A percentile compares a stretch with the other conserved stretches of the same genome.
These are phyloP conservation scores for Gymnothorax reevesii DNA, from an alignment of 2,797 vertebrate genomes.

Conservation along the genomic window DNA sequence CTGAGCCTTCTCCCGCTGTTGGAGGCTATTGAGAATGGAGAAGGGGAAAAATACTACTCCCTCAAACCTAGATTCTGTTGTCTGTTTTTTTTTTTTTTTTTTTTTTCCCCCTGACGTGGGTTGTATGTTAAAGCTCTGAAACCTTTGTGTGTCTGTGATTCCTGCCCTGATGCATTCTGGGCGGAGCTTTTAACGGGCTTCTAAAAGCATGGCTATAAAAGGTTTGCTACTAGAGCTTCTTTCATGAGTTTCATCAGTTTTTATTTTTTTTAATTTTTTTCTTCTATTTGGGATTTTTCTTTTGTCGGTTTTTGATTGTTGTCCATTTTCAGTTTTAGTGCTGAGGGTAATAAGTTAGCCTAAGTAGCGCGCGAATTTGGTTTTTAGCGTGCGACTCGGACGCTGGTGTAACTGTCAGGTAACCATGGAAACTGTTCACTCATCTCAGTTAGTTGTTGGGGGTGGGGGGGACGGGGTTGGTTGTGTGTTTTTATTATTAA, in stretches of 20 bases:
- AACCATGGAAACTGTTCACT: background rate
- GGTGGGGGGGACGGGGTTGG: constrained; percentile 56
- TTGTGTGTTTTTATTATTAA: constrained; percentile 61
- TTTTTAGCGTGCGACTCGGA: constrained; percentile 3
- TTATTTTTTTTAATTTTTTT: too few species aligned
- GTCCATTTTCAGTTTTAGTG: constrained; percentile 37
- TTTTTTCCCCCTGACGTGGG: constrained; percentile 63
- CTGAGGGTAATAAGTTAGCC: constrained; percentile 23
- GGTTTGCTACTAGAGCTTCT: constrained; percentile 71
- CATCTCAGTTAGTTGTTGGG: constrained; percentile 34
- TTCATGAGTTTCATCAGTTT: constrained; percentile 55
- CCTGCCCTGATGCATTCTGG: constrained; percentile 80
- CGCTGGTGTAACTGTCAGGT: background rate
- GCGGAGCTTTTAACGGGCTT: constrained; percentile 73
- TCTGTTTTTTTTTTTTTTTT: constrained; percentile 65
- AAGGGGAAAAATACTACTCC: constrained; percentile 70
- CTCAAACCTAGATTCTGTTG: constrained; percentile 66
- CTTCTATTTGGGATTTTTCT: constrained; percentile 45
- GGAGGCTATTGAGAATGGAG: constrained; percentile 56
- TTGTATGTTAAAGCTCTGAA: constrained; percentile 50
- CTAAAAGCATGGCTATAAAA: constrained; percentile 74
- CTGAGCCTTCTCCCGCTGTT: constrained; percentile 53
- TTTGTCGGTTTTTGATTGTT: constrained; percentile 45
- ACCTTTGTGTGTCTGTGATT: constrained; percentile 45
- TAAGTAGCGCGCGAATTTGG: constrained; percentile 7